A percentile compares a stretch with the other conserved stretches of the same genome.
These are phyloP conservation scores for Penaeus vannamei DNA, from an alignment of 1,140 invertebrate genomes.

Conservation along the genomic window DNA sequence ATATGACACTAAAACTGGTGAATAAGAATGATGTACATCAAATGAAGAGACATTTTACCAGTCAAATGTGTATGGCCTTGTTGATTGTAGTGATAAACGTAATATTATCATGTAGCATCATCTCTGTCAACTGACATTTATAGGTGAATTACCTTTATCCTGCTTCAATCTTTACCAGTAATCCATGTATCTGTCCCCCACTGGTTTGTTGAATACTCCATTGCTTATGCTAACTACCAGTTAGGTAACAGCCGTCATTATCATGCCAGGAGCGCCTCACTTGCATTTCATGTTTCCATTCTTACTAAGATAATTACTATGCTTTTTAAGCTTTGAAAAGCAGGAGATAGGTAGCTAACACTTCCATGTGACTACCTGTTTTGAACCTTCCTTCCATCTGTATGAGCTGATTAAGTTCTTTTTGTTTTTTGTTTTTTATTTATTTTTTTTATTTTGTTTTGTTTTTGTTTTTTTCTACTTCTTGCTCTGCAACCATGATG, in stretches of 20 bases:
- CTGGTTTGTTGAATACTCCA: constrained; percentile 45
- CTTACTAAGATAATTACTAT: constrained; percentile 32
- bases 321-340: constrained; percentile 51
- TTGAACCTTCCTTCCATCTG: constrained; percentile 49
- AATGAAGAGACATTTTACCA: neutral
- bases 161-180: constrained; percentile 35
- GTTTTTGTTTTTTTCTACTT: constrained; percentile 3
- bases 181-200: constrained; percentile 18
- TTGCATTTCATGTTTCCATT: constrained; percentile 49
- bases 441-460: too few species aligned
- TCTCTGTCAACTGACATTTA: constrained; percentile 2
- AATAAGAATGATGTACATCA: too few species aligned
- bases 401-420: constrained; percentile 18
- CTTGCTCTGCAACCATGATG: constrained; percentile 45
- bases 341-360: constrained; percentile 40
- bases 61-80: constrained; percentile 43
- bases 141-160: constrained; percentile 12
- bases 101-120: constrained; percentile 29
- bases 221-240: constrained; percentile 49
- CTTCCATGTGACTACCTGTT: constrained; percentile 26
- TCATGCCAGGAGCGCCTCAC: constrained; percentile 49
- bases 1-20: too few species aligned
- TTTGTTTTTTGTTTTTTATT: neutral
- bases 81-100: constrained; percentile 41
- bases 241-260: constrained; percentile 25